Percentiles rank a stretch among this genome's conserved stretches.
Conservation (phyloP, 2,113 vertebrate species). For the Dryoscopus gambensis region DNA sequence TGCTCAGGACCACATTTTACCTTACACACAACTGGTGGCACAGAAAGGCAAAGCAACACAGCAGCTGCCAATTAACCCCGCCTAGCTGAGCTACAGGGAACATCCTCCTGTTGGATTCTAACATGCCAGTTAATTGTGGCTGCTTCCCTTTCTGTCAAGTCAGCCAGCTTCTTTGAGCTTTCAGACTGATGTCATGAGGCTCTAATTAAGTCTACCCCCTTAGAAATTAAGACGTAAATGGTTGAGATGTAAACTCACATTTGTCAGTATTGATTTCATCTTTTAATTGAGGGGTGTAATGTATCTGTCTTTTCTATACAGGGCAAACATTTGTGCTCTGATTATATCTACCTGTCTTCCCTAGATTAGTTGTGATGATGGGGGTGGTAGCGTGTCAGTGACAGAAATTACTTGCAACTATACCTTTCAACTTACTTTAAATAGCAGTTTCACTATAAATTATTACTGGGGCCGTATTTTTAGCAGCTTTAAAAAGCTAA, state of each 20-base stretch:
- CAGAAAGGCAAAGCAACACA: background rate
- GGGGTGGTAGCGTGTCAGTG: constrained; percentile 33
- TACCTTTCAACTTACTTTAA: constrained; percentile 67
- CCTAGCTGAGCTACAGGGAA: constrained; percentile 6
- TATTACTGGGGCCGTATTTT: constrained; percentile 40
- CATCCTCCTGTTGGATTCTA: constrained; percentile 11
- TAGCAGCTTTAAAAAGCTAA: constrained; percentile 30
- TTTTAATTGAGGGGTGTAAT: constrained; percentile 73
- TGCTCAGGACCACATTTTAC: background rate
- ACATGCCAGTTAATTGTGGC: background rate
- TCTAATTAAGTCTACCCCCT: constrained; percentile 67
- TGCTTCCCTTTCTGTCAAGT: constrained; percentile 39
- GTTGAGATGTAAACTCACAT: constrained; percentile 65
- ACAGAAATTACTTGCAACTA: constrained; percentile 37
- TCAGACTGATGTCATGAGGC: constrained; percentile 63
- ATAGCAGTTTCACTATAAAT: constrained; percentile 55
- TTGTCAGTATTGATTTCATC: constrained; percentile 72
- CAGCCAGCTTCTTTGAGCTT: constrained; percentile 44
- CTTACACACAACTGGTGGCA: background rate
- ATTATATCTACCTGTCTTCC: constrained; percentile 66
- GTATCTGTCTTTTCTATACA: constrained; percentile 50
- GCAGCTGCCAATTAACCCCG: constrained; percentile 21
- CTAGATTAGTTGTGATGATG: constrained; percentile 40
- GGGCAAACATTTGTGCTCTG: constrained; percentile 66
- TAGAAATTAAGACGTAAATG: constrained; percentile 69